Conservation (phyloP, 2,888 invertebrate genomes). For the Chalcis sispes region DNA sequence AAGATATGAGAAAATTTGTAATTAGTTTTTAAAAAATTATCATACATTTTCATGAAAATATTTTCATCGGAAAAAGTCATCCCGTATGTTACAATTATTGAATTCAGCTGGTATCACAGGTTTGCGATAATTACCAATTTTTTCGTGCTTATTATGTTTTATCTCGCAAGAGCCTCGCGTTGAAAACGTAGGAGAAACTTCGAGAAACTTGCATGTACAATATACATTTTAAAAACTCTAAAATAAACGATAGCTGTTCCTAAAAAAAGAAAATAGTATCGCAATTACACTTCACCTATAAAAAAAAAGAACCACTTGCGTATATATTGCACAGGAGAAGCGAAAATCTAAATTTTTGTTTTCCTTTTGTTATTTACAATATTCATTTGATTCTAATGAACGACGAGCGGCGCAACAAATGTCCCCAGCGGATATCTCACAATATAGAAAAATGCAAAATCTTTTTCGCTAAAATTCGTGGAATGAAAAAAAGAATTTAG, state of each 20-base stretch:
- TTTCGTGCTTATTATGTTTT: constrained; percentile 10
- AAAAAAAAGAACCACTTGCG: constrained; percentile 29
- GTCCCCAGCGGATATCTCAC: constrained; percentile 34
- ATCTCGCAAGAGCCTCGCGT: constrained; percentile 22
- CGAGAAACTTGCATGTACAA: neutral
- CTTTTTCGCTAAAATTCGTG: constrained; percentile 30
- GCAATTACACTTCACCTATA: constrained; percentile 38
- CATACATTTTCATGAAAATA: constrained; percentile 37
- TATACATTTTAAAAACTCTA: constrained; percentile 27
- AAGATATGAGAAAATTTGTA: neutral
- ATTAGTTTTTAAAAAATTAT: neutral
- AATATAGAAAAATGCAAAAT: constrained; percentile 48
- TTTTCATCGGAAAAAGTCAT: constrained; percentile 37
- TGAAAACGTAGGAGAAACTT: constrained; percentile 4
- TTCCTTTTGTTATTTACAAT: constrained; percentile 29
- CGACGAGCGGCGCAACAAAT: constrained; percentile 43
- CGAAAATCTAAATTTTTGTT: constrained; percentile 25
- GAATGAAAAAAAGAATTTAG: constrained; percentile 35
- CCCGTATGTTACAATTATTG: constrained; percentile 37
- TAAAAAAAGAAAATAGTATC: constrained; percentile 24
- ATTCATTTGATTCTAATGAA: constrained; percentile 41
- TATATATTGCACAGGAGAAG: constrained; percentile 49
- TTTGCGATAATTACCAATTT: constrained; percentile 49
- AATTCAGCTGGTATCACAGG: constrained; percentile 55
- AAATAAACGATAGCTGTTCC: constrained; percentile 19